Base-by-base conservation (phyloP, 2,113 vertebrate species). In the Alethe castanea region DNA sequence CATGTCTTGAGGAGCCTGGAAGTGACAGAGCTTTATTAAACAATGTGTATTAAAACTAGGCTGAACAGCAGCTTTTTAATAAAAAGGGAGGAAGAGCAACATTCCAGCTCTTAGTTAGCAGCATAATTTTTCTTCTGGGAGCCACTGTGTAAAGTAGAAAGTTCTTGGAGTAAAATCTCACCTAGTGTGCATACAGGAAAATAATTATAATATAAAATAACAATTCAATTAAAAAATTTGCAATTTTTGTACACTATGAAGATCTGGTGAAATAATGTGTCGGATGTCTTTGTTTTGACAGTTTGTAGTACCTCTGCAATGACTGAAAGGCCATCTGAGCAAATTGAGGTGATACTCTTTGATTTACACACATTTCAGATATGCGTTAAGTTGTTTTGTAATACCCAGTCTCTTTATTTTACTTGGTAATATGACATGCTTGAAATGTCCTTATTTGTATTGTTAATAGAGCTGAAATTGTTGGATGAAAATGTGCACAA, bases 381-480 rank as follows among this genome's bases (percentile, higher is more conserved):
- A 6, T 22, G 8, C 12, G 15, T 61, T 89, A 80, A 14, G 9
- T n/a, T 70, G 52, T 73, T 64, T 23, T 70, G 4, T 66, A 53
- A 65, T 56, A 86, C 60, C n/a, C 20, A 22, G 36, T 84, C 31
- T 80, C 47, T 90, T 81, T 86, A 26, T 74, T 83, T 74, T 86
- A n/a, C 16, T 88, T 50, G 31, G 12, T 61, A n/a, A 83, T 61
- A 70, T 35, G 14, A 25, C 52, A 33, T 52, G 19, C 70, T 81
- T 61, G 42, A 71, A 54, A 38, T 23, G 4, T 54, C 33, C 33
- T 38, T 84, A 44, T 47, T 71, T 77, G 11, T 86, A 8, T 82
- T 86, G 26, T 40, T 65, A 59, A 40, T 20, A 57, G 57, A 70
- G 40, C 44, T 88, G 59, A 93, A 73, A 77, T 42, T 57, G 50